phyloP scores from a whole-genome alignment of 37 sponge, comb jelly and placozoan genomes.

The Haliclona indistincta region DNA sequence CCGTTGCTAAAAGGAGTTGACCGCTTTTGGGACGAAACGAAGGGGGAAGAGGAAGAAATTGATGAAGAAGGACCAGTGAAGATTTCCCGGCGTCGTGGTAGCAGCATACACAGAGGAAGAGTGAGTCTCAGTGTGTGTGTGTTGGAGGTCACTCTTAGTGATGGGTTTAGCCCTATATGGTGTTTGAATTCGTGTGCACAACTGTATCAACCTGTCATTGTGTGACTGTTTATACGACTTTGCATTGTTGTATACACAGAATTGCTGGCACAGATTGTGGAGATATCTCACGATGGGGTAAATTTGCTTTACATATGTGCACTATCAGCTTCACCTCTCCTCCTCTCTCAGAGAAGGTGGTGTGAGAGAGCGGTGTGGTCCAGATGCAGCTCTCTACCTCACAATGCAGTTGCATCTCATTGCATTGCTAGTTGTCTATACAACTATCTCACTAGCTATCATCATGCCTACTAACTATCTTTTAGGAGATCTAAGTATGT shows the following conservation, averaged over 20 bases:
- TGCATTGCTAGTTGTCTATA: constrained; percentile 20
- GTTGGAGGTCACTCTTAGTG: no score
- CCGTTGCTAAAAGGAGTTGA: background rate
- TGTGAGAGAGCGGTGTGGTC: constrained; percentile 46
- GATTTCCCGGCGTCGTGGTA: background rate
- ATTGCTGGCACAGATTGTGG: background rate
- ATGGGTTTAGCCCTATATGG: no score
- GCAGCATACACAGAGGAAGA: background rate
- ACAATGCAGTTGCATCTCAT: constrained; percentile 35
- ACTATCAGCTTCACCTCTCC: no score
- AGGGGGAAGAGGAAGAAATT: background rate
- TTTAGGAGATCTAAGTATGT: constrained; percentile 26
- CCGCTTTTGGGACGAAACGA: background rate
- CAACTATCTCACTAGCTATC: constrained; percentile 35
- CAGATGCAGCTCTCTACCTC: constrained; percentile 55
- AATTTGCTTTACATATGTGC: background rate
- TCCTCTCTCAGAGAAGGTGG: constrained; percentile 18
- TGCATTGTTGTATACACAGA: background rate
- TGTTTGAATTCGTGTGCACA: no score
- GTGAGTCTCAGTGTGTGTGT: background rate
- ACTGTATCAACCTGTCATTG: no score
- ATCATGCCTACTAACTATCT: constrained; percentile 61
- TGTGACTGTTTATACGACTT: no score
- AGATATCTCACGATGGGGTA: background rate
- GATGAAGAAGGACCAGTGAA: background rate